A percentile compares a stretch with the other conserved stretches of the same genome.
Evolutionary conservation across 2,797 vertebrate species (phyloP).

Genomic region (Gallinago stenura): DNA sequence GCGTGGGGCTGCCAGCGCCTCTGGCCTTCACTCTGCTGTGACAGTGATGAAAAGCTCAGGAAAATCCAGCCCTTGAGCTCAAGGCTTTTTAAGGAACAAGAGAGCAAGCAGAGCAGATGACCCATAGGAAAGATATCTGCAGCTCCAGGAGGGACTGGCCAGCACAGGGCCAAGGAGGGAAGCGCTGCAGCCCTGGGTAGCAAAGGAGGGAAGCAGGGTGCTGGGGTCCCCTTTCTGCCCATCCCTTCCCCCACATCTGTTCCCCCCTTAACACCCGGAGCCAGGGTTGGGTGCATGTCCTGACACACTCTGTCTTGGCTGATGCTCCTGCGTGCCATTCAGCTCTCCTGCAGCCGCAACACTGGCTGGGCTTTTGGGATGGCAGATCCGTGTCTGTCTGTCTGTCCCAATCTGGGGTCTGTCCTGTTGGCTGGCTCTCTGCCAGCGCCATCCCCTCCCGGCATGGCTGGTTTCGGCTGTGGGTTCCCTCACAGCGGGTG

Average conservation of each 20-base stretch:
- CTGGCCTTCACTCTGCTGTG: rapidly evolving
- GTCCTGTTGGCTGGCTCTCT: background rate
- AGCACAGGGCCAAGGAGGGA: rapidly evolving
- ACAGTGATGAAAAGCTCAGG: background rate
- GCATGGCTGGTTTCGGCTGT: rapidly evolving
- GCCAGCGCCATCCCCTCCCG: background rate
- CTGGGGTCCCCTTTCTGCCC: background rate
- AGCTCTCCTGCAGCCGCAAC: background rate
- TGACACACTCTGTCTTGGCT: background rate
- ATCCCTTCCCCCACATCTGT: no score
- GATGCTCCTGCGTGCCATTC: background rate
- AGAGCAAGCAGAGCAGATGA: rapidly evolving
- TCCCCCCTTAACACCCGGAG: rapidly evolving
- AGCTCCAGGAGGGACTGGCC: rapidly evolving
- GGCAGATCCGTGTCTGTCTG: background rate
- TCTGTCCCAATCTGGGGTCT: background rate
- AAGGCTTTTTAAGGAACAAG: slow-evolving; percentile 53
- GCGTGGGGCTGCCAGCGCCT: background rate
- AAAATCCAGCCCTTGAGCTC: background rate
- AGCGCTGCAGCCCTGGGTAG: rapidly evolving
- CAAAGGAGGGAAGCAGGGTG: background rate
- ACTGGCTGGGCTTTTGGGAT: background rate
- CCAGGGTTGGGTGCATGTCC: rapidly evolving
- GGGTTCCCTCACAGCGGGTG: background rate
- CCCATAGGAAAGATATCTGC: background rate